Evolutionary conservation across 2,888 invertebrate species (phyloP).

Genomic region (Thysanoteuthis rhombus): DNA sequence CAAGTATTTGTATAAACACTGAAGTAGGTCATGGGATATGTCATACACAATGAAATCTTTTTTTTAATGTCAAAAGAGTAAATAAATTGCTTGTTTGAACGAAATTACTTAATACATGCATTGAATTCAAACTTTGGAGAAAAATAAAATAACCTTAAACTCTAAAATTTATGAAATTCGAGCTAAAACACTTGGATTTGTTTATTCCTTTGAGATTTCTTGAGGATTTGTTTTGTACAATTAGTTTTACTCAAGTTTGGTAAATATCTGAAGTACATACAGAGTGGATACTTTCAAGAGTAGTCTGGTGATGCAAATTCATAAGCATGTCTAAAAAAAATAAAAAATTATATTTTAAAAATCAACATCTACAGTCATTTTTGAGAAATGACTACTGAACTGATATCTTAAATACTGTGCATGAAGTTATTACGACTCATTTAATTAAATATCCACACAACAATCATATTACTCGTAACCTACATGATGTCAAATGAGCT

Average conservation of each 20-base stretch:
- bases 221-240: constrained; percentile 1
- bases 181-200: neutral
- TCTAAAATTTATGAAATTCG: neutral
- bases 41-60: neutral
- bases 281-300: neutral
- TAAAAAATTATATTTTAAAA: neutral
- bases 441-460: no score
- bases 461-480: no score
- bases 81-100: neutral
- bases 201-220: constrained; percentile 12
- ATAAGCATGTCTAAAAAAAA: neutral
- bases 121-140: neutral
- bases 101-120: neutral
- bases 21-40: neutral
- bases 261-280: neutral
- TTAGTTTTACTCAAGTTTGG: neutral
- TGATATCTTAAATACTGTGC: no score
- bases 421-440: no score
- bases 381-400: no score
- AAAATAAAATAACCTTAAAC: neutral
- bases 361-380: neutral
- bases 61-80: neutral
- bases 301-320: neutral
- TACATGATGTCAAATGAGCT: neutral
- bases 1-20: neutral